phyloP scores from a whole-genome alignment of 1,140 invertebrate species.

The Cheumatopsyche charites region DNA sequence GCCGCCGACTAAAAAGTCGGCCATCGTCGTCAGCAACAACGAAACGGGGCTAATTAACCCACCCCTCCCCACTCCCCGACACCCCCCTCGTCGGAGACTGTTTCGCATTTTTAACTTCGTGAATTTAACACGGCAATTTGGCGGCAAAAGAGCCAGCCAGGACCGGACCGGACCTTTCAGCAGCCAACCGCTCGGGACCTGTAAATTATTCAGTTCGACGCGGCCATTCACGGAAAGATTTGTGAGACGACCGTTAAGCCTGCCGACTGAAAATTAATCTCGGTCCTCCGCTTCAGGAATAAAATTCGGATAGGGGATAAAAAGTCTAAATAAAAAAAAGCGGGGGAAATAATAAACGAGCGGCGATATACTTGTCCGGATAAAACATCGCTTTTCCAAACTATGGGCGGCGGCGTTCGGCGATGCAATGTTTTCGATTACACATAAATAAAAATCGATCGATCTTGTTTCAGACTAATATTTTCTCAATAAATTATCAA shows the following conservation, averaged over 20 bases:
- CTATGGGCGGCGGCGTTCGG: too few species aligned
- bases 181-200: neutral
- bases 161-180: conserved; percentile 16
- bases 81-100: conserved; percentile 5
- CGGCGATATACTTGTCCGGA: too few species aligned
- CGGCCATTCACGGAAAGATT: conserved; percentile 22
- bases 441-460: neutral
- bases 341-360: too few species aligned
- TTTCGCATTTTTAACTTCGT: conserved; percentile 36
- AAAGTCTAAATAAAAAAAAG: too few species aligned
- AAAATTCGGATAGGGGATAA: too few species aligned
- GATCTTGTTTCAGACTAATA: neutral
- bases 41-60: too few species aligned
- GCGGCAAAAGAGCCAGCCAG: neutral
- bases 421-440: too few species aligned
- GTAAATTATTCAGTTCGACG: conserved; percentile 34
- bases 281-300: too few species aligned
- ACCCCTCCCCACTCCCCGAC: too few species aligned
- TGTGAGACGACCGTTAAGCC: conserved; percentile 13
- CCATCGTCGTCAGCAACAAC: too few species aligned
- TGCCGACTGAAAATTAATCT: conserved; percentile 24
- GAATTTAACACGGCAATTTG: conserved; percentile 38
- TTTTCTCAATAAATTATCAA: neutral
- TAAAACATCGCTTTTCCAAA: too few species aligned
- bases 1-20: too few species aligned